phyloP scores from a whole-genome alignment of 2,888 invertebrate genomes.

The Clunio marinus region DNA sequence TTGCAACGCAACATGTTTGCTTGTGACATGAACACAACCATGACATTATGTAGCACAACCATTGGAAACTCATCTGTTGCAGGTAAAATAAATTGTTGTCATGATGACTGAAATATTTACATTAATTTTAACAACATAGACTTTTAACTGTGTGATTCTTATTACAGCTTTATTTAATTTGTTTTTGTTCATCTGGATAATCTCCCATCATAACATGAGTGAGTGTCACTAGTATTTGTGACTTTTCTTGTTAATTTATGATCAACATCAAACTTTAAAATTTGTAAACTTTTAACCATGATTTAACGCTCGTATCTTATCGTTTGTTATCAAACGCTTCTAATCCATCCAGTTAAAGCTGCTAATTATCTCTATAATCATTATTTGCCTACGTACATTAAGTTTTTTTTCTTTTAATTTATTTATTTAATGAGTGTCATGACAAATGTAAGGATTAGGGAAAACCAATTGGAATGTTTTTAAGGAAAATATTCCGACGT shows the following conservation, averaged over 20 bases:
- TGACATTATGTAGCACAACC: slow-evolving; percentile 4
- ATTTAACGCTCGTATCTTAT: no score
- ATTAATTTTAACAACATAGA: neutral
- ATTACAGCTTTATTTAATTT: slow-evolving; percentile 24
- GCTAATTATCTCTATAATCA: slow-evolving; percentile 25
- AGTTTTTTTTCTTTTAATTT: neutral
- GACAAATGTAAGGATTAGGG: neutral
- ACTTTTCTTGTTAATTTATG: neutral
- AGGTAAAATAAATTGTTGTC: slow-evolving; percentile 15
- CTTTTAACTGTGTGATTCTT: neutral
- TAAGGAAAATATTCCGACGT: neutral
- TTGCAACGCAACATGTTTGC: neutral
- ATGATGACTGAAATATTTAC: neutral
- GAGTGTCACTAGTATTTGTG: neutral
- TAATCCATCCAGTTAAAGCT: slow-evolving; percentile 30
- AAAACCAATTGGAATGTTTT: slow-evolving; percentile 6
- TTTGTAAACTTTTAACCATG: slow-evolving; percentile 36
- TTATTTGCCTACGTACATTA: slow-evolving; percentile 31
- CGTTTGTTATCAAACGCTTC: no score
- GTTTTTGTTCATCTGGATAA: neutral
- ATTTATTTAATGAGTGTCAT: neutral
- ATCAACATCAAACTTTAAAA: slow-evolving; percentile 32
- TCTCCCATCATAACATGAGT: neutral
- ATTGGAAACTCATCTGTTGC: slow-evolving; percentile 25
- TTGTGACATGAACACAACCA: slow-evolving; percentile 3